Percentiles rank a stretch among this genome's conserved stretches.
phyloP scores from a whole-genome alignment of 2,797 vertebrate genomes.

The Adrianichthys oophorus region DNA sequence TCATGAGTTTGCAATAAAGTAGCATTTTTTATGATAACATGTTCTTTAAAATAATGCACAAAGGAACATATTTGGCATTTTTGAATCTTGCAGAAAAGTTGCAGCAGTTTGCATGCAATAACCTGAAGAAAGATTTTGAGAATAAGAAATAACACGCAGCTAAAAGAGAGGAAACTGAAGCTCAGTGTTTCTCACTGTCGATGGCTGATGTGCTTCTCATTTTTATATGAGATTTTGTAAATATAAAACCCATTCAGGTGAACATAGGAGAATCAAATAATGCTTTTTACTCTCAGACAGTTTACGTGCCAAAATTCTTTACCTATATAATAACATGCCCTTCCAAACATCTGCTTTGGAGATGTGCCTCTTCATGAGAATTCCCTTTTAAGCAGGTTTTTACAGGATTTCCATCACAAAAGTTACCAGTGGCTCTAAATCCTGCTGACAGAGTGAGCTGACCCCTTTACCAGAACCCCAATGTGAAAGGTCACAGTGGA shows the following conservation, averaged over 20 bases:
- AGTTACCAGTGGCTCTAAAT: constrained; percentile 6
- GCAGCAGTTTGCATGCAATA: not conserved
- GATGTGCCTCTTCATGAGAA: not conserved
- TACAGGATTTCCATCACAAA: constrained; percentile 20
- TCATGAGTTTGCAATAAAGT: constrained; percentile 52
- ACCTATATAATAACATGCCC: not conserved
- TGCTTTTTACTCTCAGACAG: not conserved
- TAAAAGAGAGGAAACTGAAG: no score
- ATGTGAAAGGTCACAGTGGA: constrained; percentile 34
- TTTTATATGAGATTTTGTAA: not conserved
- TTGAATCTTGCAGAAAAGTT: not conserved
- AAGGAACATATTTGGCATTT: not conserved
- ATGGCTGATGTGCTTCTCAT: not conserved
- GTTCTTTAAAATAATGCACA: not conserved
- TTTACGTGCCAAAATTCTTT: not conserved
- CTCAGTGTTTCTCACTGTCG: no score
- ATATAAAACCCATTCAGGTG: not conserved
- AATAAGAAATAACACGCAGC: no score
- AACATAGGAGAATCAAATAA: not conserved
- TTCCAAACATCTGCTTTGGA: constrained; percentile 3
- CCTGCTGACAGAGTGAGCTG: constrained; percentile 20
- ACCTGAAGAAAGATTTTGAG: not conserved
- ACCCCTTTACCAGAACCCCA: constrained; percentile 36
- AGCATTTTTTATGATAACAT: constrained; percentile 55
- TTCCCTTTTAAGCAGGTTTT: constrained; percentile 13